Conservation (phyloP, 2,888 invertebrate species). For the Apodemia zela region DNA sequence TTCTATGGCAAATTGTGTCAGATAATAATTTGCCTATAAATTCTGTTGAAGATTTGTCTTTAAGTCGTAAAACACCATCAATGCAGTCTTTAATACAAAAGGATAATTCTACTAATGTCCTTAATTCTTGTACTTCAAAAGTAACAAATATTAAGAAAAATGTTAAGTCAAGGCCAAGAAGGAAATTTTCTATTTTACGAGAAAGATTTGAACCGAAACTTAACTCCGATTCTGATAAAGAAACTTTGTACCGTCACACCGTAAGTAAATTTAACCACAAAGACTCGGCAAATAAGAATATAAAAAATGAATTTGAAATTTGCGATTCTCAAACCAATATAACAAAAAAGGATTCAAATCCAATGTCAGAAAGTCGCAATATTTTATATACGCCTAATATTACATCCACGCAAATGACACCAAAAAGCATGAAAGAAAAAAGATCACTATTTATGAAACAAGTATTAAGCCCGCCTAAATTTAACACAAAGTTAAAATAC, state of each 20-base stretch:
- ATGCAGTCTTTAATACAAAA: slow-evolving; percentile 70
- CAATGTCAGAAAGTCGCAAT: slow-evolving; percentile 26
- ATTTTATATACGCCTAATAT: slow-evolving; percentile 12
- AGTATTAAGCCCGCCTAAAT: slow-evolving; percentile 79
- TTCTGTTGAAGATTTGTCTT: slow-evolving; percentile 55
- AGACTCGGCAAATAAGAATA: slow-evolving; percentile 45
- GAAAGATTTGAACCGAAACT: slow-evolving; percentile 79
- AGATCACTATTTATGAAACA: slow-evolving; percentile 79
- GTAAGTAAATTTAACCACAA: slow-evolving; percentile 49
- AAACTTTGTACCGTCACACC: slow-evolving; percentile 61
- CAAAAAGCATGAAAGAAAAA: slow-evolving; percentile 72
- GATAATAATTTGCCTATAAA: slow-evolving; percentile 54
- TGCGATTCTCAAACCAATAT: slow-evolving; percentile 34
- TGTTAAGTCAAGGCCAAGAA: slow-evolving; percentile 64
- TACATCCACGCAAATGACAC: slow-evolving; percentile 8
- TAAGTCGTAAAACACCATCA: slow-evolving; percentile 62
- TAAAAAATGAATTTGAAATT: slow-evolving; percentile 47
- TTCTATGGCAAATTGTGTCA: slow-evolving; percentile 68
- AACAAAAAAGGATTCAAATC: slow-evolving; percentile 39
- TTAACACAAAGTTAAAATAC: slow-evolving; percentile 67
- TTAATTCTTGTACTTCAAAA: slow-evolving; percentile 46
- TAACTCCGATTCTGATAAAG: slow-evolving; percentile 67
- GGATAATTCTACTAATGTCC: slow-evolving; percentile 46
- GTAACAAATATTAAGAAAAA: slow-evolving; percentile 61
- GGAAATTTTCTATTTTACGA: slow-evolving; percentile 80